phyloP scores from a whole-genome alignment of 2,113 vertebrate species.

The Globicephala melas region DNA sequence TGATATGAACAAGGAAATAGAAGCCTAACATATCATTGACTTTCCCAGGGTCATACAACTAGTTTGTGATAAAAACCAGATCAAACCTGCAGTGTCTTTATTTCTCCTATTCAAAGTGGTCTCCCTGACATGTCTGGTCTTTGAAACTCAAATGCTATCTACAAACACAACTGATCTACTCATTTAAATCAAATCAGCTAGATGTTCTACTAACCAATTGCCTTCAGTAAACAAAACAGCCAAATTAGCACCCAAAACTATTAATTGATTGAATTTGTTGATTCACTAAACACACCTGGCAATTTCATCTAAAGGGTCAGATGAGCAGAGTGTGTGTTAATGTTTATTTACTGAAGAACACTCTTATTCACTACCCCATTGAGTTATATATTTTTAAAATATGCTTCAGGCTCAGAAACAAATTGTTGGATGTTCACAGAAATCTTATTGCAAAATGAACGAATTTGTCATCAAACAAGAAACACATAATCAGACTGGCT shows the following conservation, averaged over 20 bases:
- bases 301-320: neutral
- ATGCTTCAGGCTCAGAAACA: conserved; percentile 31
- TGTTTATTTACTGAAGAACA: conserved; percentile 38
- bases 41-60: neutral
- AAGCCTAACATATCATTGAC: neutral
- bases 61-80: neutral
- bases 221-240: conserved; percentile 51
- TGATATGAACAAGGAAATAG: neutral
- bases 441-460: conserved; percentile 58
- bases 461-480: conserved; percentile 75
- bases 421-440: conserved; percentile 28
- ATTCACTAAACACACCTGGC: neutral
- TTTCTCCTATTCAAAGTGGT: neutral
- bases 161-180: neutral
- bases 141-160: neutral
- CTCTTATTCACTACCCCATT: neutral
- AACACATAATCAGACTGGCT: conserved; percentile 62
- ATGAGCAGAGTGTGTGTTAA: neutral
- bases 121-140: neutral
- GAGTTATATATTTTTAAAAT: conserved; percentile 57
- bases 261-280: conserved; percentile 46
- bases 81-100: neutral
- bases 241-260: conserved; percentile 40
- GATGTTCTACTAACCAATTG: conserved; percentile 27
- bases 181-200: conserved; percentile 34